Base-by-base conservation (phyloP, 2,113 vertebrate genomes). In the Hydrochoerus hydrochaeris region DNA sequence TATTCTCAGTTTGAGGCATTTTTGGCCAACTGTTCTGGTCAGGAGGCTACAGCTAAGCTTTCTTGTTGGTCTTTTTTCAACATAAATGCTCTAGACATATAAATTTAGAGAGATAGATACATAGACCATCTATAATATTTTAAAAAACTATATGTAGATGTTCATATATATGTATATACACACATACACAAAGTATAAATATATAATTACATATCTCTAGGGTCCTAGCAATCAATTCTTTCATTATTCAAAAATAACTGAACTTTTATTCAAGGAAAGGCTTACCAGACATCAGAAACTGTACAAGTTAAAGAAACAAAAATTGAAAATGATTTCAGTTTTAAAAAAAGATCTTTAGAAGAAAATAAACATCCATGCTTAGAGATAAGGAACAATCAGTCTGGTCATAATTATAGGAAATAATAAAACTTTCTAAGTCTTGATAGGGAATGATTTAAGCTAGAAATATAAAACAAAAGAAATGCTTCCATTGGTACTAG, bases 381-480 rank as follows among this genome's bases (percentile, higher is more conserved):
- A 86, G 78, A 92, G 82, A 32, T 82, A 54, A 95, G 90, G 41
- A 3, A n/a, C 73, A 94, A 84, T 11, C 52, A 82, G 28, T 54
- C n/a, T 86, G 49, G 80, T 49, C 32, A 52, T 86, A 86, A 94
- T n/a, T 78, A 88, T 12, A 58, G 12, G 44, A 90, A 94, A 88
- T 82, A 83, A 82, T 81, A 73, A 94, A 58, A 83, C 32, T 67
- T 20, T 16, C 30, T 58, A 80, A 88, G 26, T 71, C 57, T 85
- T 65, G 35, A 78, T 90, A 78, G 46, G 22, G 24, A 83, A 89
- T 87, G 69, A 77, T 94, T 91, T 96, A 83, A 94, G 49, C 26
- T 57, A 63, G 26, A 95, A 73, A 49, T 62, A n/a, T 3, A 89
- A 95, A 82, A 95, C 92, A 97, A 86, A 96, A 4, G 54, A 35